phyloP scores from a whole-genome alignment of 2,113 vertebrate genomes.

The Platycercus adscitus region DNA sequence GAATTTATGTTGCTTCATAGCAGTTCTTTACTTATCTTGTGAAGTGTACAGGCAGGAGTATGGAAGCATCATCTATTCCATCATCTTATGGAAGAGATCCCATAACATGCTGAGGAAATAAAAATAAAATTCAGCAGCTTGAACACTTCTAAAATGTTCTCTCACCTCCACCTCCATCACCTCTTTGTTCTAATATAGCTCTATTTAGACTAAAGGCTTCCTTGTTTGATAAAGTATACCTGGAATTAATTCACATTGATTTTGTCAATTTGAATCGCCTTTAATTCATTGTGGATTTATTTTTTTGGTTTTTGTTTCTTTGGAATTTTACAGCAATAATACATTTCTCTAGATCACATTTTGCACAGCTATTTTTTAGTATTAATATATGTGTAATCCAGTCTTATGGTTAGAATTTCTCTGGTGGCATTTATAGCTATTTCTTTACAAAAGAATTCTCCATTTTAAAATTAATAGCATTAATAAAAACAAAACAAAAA shows the following conservation, averaged over 20 bases:
- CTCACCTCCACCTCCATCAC: background rate
- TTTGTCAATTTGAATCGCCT: background rate
- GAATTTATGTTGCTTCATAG: background rate
- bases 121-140: constrained; percentile 45
- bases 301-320: background rate
- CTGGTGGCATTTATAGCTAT: background rate
- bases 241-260: background rate
- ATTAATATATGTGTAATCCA: background rate
- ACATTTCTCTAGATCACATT: background rate
- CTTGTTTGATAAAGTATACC: background rate
- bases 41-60: background rate
- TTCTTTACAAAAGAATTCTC: background rate
- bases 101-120: background rate
- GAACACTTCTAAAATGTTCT: constrained; percentile 24
- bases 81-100: background rate
- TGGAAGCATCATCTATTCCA: background rate
- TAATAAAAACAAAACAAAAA: background rate
- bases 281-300: background rate
- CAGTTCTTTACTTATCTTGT: background rate
- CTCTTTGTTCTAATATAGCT: background rate
- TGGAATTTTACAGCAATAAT: background rate
- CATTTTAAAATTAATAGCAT: background rate
- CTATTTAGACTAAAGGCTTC: background rate
- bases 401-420: background rate
- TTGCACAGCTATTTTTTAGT: background rate